These are phyloP conservation scores for Caradrina clavipalpis DNA, from an alignment of 2,888 invertebrate genomes.

Conservation along the genomic window DNA sequence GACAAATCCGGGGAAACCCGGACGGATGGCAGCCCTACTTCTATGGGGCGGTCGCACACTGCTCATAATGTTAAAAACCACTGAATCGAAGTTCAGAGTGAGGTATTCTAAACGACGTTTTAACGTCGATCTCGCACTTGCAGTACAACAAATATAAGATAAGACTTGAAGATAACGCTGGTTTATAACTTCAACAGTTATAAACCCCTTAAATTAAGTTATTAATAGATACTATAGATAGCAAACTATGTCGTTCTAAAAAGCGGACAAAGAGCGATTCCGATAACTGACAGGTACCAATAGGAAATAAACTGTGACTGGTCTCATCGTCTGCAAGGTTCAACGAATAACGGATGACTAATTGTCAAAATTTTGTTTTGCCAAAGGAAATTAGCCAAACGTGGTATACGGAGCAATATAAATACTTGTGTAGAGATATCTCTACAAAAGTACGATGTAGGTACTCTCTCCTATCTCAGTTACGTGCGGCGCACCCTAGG, in stretches of 20 bases:
- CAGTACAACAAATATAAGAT: constrained; percentile 51
- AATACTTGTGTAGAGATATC: too few relatives aligned
- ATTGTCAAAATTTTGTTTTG: neutral
- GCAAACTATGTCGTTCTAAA: neutral
- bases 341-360: constrained; percentile 60
- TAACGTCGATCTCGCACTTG: constrained; percentile 11
- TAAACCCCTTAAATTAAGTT: constrained; percentile 8
- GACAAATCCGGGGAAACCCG: too few relatives aligned
- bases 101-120: constrained; percentile 4
- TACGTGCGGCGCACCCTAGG: too few relatives aligned
- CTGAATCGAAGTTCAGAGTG: neutral
- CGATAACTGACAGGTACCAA: constrained; percentile 20
- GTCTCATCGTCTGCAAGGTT: constrained; percentile 57
- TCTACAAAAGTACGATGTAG: too few relatives aligned
- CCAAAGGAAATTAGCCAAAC: neutral
- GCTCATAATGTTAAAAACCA: constrained; percentile 10
- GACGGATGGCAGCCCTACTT: too few relatives aligned
- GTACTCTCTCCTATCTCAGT: too few relatives aligned
- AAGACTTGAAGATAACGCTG: constrained; percentile 29
- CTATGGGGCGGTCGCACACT: neutral
- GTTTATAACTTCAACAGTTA: constrained; percentile 9
- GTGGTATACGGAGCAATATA: neutral
- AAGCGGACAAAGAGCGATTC: constrained; percentile 1
- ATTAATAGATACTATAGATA: neutral
- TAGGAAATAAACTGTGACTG: constrained; percentile 49